phyloP scores from a whole-genome alignment of 2,888 invertebrate genomes.

The Trachelus stipa region DNA sequence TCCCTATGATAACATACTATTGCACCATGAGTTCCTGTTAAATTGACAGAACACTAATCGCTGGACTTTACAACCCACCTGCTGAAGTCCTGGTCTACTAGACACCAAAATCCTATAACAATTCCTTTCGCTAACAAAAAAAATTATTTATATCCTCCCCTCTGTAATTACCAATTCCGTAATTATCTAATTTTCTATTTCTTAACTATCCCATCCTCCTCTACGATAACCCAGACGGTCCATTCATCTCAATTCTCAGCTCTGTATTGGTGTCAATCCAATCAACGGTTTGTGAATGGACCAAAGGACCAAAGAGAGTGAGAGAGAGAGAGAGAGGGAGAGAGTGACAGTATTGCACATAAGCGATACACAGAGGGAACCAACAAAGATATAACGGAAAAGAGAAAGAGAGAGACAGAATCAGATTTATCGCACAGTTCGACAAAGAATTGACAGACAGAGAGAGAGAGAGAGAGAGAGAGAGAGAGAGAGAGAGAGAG shows the following conservation, averaged over 20 bases:
- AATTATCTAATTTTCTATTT: not conserved
- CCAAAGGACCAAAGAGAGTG: constrained; percentile 31
- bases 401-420: constrained; percentile 18
- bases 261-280: constrained; percentile 62
- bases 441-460: constrained; percentile 17
- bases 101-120: not conserved
- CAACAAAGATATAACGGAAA: constrained; percentile 31
- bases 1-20: constrained; percentile 50
- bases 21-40: constrained; percentile 45
- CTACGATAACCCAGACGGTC: constrained; percentile 15
- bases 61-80: constrained; percentile 28
- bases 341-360: constrained; percentile 11
- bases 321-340: constrained; percentile 31
- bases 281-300: constrained; percentile 61
- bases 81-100: not conserved
- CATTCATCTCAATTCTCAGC: constrained; percentile 53
- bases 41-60: constrained; percentile 45
- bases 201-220: not conserved
- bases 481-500: constrained; percentile 20
- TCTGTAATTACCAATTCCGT: not conserved
- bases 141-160: not conserved
- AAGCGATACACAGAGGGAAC: constrained; percentile 23
- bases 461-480: constrained; percentile 20
- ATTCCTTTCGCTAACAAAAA: not conserved
- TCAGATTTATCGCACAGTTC: not conserved